These are phyloP conservation scores for Cephalopholis sonnerati DNA, from an alignment of 2,113 vertebrate species.

Conservation along the genomic window DNA sequence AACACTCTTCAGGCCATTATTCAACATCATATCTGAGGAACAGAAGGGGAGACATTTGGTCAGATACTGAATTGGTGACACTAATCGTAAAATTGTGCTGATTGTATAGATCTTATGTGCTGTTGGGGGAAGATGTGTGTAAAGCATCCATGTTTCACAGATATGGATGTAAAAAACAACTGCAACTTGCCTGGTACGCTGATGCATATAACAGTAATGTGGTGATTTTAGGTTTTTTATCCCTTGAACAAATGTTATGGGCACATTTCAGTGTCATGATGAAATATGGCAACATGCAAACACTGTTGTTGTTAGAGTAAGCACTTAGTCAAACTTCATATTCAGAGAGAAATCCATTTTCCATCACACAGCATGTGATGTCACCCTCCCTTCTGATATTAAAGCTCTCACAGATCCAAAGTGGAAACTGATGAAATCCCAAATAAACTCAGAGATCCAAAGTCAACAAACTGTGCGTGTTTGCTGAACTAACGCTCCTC, in stretches of 20 bases:
- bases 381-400: background rate
- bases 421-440: conserved; percentile 36
- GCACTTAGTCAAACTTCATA: background rate
- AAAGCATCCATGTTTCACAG: too few relatives aligned
- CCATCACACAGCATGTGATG: background rate
- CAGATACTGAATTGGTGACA: too few relatives aligned
- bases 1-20: too few relatives aligned
- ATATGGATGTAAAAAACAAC: too few relatives aligned
- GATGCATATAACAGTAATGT: too few relatives aligned
- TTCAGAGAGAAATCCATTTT: background rate
- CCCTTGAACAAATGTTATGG: background rate
- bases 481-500: background rate
- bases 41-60: too few relatives aligned
- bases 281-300: background rate
- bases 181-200: too few relatives aligned
- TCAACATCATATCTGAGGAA: too few relatives aligned
- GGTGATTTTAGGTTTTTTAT: background rate
- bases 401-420: background rate
- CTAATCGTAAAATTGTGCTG: too few relatives aligned
- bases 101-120: too few relatives aligned
- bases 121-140: too few relatives aligned
- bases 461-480: conserved; percentile 30
- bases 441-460: conserved; percentile 37
- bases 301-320: background rate
- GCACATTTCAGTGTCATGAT: background rate